A percentile compares a stretch with the other conserved stretches of the same genome.
phyloP scores from a whole-genome alignment of 2,888 invertebrate species.

The Pollenia labialis region DNA sequence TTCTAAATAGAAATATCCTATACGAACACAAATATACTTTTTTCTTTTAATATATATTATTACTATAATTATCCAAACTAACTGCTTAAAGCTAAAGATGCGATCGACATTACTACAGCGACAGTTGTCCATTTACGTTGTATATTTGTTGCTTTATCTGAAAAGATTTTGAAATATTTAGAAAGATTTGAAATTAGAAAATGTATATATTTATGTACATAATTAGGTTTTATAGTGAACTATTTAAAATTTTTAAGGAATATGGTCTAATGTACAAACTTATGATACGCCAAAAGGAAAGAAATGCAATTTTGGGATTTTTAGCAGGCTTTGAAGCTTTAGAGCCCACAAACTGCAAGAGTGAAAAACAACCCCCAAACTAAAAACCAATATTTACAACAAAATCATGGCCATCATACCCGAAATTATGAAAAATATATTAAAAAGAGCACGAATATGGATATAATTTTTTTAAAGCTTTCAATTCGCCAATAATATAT shows the following conservation, averaged over 20 bases:
- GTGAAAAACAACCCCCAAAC: too few relatives aligned
- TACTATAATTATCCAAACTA: conserved; percentile 79
- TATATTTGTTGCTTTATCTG: conserved; percentile 84
- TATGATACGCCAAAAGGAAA: too few relatives aligned
- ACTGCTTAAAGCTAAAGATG: conserved; percentile 84
- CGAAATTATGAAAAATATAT: too few relatives aligned
- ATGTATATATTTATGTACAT: neutral
- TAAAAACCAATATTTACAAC: too few relatives aligned
- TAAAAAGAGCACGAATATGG: too few relatives aligned
- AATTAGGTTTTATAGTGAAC: neutral
- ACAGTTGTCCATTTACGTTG: conserved; percentile 84
- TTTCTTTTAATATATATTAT: conserved; percentile 69
- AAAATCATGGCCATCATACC: too few relatives aligned
- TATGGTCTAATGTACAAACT: neutral
- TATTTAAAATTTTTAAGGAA: neutral
- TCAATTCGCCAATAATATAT: too few relatives aligned
- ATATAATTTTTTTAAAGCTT: too few relatives aligned
- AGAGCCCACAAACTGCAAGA: too few relatives aligned
- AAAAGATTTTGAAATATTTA: conserved; percentile 55
- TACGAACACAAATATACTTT: conserved; percentile 78
- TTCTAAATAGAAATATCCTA: conserved; percentile 82
- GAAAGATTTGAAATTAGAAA: neutral
- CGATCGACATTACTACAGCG: conserved; percentile 84
- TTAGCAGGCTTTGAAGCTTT: too few relatives aligned
- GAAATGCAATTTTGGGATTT: too few relatives aligned